phyloP scores from a whole-genome alignment of 2,797 vertebrate genomes.

The Syngnathus acus region DNA sequence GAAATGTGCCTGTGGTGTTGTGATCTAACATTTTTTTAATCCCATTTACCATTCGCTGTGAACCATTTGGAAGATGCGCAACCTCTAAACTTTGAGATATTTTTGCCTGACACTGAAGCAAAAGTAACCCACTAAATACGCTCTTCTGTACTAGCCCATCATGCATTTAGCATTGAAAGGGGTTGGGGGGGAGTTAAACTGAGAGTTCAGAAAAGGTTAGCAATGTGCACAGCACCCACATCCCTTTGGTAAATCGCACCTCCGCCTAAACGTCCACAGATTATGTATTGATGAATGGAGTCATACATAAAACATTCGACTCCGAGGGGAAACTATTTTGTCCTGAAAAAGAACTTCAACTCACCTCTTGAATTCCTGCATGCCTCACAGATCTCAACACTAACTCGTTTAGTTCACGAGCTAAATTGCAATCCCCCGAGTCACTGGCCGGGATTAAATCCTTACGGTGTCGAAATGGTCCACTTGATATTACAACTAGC shows the following conservation, averaged over 20 bases:
- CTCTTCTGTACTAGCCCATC: neutral
- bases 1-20: too few relatives aligned
- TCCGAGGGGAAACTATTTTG: conserved; percentile 2
- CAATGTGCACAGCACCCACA: neutral
- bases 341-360: conserved; percentile 10
- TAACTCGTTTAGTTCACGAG: conserved; percentile 16
- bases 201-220: neutral
- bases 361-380: conserved; percentile 18
- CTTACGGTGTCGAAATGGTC: conserved; percentile 9
- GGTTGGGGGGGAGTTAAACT: neutral
- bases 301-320: conserved; percentile 1
- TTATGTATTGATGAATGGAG: neutral
- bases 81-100: neutral
- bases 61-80: neutral
- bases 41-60: neutral
- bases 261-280: neutral
- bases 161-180: neutral
- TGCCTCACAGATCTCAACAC: conserved; percentile 12
- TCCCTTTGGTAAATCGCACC: neutral
- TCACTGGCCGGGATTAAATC: conserved; percentile 14
- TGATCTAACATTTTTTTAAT: too few relatives aligned
- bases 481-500: conserved; percentile 22
- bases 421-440: conserved; percentile 14
- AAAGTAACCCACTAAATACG: neutral
- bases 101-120: neutral